Base-by-base conservation (phyloP, 2,888 invertebrate species). In the Drosophila anceps region DNA sequence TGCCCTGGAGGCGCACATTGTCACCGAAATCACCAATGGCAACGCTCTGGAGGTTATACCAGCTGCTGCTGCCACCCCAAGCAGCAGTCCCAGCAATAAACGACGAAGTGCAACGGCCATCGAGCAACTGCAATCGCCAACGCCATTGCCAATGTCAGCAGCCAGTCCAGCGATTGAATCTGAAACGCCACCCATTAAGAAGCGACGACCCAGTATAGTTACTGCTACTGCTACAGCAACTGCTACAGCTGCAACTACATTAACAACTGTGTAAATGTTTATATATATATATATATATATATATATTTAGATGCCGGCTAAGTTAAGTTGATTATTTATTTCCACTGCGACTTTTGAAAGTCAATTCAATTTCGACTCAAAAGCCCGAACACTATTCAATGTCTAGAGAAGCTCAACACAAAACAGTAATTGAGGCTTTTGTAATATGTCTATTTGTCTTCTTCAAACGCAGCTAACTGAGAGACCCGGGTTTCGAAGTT, bases 1-100 rank as follows among this genome's bases (percentile, higher is more conserved):
- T 1, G 84, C 91, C 0, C 66, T 92, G n/a, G 91, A 91, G 73
- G 90, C 90, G 7, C 91, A 91, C 65, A 90, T 92, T 64, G 91
- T 91, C 50, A 91, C 85, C 18, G 92, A 91, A 50, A 92, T 92
- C 43, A 61, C 76, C 9, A 75, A 54, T 41, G 76, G 75, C 24
- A 48, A 31, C 24, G 41, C 44, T 10, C 41, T 77, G 9, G 62
- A 60, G 12, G 33, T 33, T 13, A 13, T 24, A 12, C 41, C 67
- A 20, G 18, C 24, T 57, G 35, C 31, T 24, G 43, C 44, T 58
- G 29, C 33, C 27, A 46, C 41, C 58, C n/a, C 13, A 2, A 54
- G 27, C 39, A 29, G 35, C n/a, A 83, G 75, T 66, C 69, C 68
- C 39, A 72, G 54, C 43, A 66, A 69, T 24, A 83, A 83, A 18